Conservation (phyloP, 2,888 invertebrate species). For the Drosophila multiciliata region DNA sequence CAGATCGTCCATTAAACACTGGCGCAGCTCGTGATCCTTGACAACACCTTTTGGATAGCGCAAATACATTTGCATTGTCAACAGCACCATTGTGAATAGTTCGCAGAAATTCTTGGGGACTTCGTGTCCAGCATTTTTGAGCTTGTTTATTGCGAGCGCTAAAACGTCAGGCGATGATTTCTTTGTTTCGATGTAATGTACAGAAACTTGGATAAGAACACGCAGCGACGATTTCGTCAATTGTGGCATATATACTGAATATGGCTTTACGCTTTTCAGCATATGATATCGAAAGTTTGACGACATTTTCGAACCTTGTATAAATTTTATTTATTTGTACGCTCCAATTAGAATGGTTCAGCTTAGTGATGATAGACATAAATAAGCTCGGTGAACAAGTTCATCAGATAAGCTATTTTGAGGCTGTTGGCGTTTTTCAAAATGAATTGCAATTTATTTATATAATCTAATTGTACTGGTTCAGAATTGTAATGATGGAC, state of each 20-base stretch:
- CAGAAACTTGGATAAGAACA: constrained; percentile 85
- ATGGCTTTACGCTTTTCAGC: constrained; percentile 82
- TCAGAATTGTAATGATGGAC: not conserved
- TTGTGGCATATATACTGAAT: constrained; percentile 82
- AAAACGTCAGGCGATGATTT: constrained; percentile 84
- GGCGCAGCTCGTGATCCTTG: constrained; percentile 85
- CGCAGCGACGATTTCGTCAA: constrained; percentile 83
- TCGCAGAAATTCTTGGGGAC: constrained; percentile 86
- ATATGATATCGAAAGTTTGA: constrained; percentile 82
- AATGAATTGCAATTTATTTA: not conserved
- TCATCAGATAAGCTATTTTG: constrained; percentile 21
- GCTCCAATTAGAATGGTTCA: constrained; percentile 17
- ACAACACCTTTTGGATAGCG: constrained; percentile 85
- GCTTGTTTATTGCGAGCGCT: constrained; percentile 83
- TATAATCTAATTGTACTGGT: not conserved
- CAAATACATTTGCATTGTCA: constrained; percentile 86
- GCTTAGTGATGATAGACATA: constrained; percentile 21
- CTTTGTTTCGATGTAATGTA: constrained; percentile 84
- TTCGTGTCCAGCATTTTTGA: constrained; percentile 83
- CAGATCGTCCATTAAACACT: constrained; percentile 84
- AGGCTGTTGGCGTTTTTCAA: not conserved
- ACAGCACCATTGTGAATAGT: constrained; percentile 85
- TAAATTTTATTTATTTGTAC: not conserved
- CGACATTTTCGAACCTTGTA: constrained; percentile 70
- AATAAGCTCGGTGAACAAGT: not conserved